Evolutionary conservation across 2,113 vertebrate genomes (phyloP).

Genomic region (Prolemur simus): DNA sequence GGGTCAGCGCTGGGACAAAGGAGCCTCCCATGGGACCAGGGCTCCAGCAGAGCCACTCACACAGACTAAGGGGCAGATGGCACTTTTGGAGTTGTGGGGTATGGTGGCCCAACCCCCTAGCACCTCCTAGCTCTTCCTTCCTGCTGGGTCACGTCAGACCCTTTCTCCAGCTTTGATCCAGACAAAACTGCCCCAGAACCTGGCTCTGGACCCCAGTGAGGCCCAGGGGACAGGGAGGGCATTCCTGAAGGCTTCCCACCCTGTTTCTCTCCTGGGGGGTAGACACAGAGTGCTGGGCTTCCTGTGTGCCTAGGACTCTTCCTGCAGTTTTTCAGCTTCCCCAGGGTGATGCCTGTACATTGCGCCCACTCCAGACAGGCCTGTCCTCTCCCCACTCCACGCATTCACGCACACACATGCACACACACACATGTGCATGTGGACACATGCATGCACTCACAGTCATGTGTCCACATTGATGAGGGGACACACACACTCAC

Average conservation of each 20-base stretch:
- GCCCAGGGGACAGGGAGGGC: neutral
- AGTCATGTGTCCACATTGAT: too few relatives aligned
- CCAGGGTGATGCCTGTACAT: neutral
- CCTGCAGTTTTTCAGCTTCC: neutral
- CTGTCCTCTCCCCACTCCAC: neutral
- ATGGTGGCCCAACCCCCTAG: neutral
- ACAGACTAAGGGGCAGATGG: neutral
- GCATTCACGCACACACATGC: neutral
- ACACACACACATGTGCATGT: rapidly evolving
- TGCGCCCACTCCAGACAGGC: neutral
- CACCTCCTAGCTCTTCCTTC: neutral
- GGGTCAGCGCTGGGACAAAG: rapidly evolving
- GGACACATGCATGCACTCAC: too few relatives aligned
- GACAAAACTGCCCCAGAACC: neutral
- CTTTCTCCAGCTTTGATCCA: neutral
- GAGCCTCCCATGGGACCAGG: neutral
- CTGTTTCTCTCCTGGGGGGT: neutral
- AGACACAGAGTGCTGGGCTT: rapidly evolving
- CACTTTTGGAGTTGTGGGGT: neutral
- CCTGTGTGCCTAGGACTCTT: rapidly evolving
- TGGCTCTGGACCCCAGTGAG: neutral
- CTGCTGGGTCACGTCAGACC: neutral
- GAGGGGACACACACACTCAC: neutral
- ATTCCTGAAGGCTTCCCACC: rapidly evolving
- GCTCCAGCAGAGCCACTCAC: neutral